Base-by-base conservation (phyloP, 2,888 invertebrate genomes). In the Drosophila helvetica region DNA sequence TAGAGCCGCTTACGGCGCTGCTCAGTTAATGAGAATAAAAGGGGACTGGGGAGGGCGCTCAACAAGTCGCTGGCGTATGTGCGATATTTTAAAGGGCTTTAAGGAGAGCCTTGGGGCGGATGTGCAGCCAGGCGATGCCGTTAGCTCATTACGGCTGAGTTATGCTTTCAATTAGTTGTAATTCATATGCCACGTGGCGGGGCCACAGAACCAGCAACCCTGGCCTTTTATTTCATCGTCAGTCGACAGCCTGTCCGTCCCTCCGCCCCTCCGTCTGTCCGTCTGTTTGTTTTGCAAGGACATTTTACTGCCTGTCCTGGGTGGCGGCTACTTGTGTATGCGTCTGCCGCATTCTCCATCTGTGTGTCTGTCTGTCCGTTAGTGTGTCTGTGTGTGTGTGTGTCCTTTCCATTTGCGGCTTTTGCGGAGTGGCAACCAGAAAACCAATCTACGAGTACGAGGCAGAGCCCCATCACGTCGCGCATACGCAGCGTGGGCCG, bases 111-210 rank as follows among this genome's bases (percentile, higher is more conserved):
- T 42, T 30, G 70, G 19, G 15, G n/a, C n/a, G 64, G 57, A 63
- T 62, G 79, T 71, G 78, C 78, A 78, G 47, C 68, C 58, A 66
- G 58, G 74, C 77, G 53, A 52, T 25, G 63, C 57, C 65, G 66
- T 55, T 61, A 72, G 74, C 83, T 79, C 81, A 78, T 83, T 81
- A 79, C 57, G 63, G 62, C 65, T 84, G 79, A 86, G 81, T 79
- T 79, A 84, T 81, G 81, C 76, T 76, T 86, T 83, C 81, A 86
- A 83, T 83, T 86, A 86, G 78, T 79, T 86, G 75, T 64, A 75
- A 82, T 80, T 82, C 69, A 85, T 77, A 72, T 54, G 79, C 59
- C 69, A 77, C 60, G 66, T 55, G 70, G 53, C 66, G 52, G 48
- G 50, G 38, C 53, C 48, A 45, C 22, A 65, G 15, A 59, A 54